These are phyloP conservation scores for Yponomeuta sedellus DNA, from an alignment of 2,888 invertebrate genomes.

Conservation along the genomic window DNA sequence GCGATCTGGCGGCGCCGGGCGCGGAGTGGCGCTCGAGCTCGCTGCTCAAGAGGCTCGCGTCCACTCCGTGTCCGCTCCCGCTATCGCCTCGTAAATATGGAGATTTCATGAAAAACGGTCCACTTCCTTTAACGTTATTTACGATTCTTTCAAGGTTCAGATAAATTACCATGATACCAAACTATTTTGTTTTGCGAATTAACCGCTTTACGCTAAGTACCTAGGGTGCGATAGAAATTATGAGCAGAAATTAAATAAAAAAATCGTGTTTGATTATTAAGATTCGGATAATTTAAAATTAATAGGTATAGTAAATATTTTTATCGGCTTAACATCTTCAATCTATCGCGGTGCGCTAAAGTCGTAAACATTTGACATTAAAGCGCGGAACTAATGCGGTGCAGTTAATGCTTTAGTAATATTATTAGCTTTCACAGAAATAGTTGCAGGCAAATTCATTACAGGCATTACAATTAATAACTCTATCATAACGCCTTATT, in stretches of 20 bases:
- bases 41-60: neutral
- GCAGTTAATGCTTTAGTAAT: neutral
- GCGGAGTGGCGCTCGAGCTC: neutral
- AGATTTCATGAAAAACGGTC: conserved; percentile 45
- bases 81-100: conserved; percentile 40
- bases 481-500: neutral
- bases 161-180: conserved; percentile 11
- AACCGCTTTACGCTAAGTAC: conserved; percentile 9
- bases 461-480: neutral
- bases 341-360: neutral
- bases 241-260: too few species aligned
- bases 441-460: neutral
- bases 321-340: neutral
- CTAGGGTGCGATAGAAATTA: too few species aligned
- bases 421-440: neutral
- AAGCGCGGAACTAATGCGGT: neutral
- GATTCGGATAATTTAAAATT: neutral
- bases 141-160: conserved; percentile 13
- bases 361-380: neutral
- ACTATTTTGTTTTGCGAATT: conserved; percentile 14
- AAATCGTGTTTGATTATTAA: neutral
- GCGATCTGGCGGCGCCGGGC: neutral
- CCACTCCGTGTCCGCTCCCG: conserved; percentile 27
- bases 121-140: conserved; percentile 26
- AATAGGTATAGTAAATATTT: neutral